Percentiles rank a stretch among this genome's conserved stretches.
These are phyloP conservation scores for Epinephelus awoara DNA, from an alignment of 2,797 vertebrate genomes.

Conservation along the genomic window DNA sequence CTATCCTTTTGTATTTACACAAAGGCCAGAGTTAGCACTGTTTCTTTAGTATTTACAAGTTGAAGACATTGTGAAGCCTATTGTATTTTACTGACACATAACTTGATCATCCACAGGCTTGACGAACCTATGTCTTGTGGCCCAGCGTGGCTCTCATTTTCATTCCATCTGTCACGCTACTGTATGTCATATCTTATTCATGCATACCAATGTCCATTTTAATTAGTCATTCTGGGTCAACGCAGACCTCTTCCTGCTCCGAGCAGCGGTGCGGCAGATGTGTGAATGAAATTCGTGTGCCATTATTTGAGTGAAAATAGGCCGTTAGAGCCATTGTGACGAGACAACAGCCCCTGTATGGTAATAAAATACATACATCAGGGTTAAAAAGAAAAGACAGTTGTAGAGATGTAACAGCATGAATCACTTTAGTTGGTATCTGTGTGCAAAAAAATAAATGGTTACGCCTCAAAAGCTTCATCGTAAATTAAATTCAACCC, in stretches of 20 bases:
- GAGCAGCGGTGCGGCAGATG: slow-evolving; percentile 68
- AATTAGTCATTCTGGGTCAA: slow-evolving; percentile 81
- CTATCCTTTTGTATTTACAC: background rate
- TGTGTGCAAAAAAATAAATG: slow-evolving; percentile 22
- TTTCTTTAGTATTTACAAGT: slow-evolving; percentile 1
- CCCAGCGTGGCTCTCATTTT: slow-evolving; percentile 57
- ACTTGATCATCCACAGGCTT: slow-evolving; percentile 21
- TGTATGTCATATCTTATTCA: slow-evolving; percentile 75
- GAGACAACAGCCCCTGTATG: slow-evolving; percentile 62
- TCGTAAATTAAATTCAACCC: slow-evolving; percentile 64
- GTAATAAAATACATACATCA: slow-evolving; percentile 60
- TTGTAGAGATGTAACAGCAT: slow-evolving; percentile 36
- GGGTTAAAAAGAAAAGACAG: slow-evolving; percentile 47
- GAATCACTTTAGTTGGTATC: slow-evolving; percentile 47
- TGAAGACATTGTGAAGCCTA: background rate
- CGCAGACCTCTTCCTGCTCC: slow-evolving; percentile 61
- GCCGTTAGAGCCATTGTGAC: slow-evolving; percentile 62
- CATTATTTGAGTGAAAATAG: slow-evolving; percentile 79
- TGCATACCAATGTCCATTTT: slow-evolving; percentile 79
- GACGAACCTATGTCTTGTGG: slow-evolving; percentile 17
- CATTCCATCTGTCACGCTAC: slow-evolving; percentile 68
- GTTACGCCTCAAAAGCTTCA: slow-evolving; percentile 54
- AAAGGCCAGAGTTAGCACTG: background rate
- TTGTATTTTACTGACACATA: slow-evolving; percentile 20
- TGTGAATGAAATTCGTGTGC: slow-evolving; percentile 74